phyloP scores from a whole-genome alignment of 2,113 vertebrate species.

The Macroglossus sobrinus region DNA sequence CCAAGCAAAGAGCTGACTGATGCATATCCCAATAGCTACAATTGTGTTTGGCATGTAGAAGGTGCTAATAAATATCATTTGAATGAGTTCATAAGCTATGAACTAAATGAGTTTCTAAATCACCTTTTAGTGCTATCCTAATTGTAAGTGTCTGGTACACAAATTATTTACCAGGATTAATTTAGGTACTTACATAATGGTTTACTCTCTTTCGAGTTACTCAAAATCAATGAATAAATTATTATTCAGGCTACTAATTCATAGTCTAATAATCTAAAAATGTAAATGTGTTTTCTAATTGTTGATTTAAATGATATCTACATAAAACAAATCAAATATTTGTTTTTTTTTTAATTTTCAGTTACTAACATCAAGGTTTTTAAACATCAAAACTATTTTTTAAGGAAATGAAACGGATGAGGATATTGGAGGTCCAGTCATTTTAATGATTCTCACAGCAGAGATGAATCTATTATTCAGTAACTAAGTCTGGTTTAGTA shows the following conservation, averaged over 20 bases:
- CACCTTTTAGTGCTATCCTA: not conserved
- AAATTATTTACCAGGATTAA: not conserved
- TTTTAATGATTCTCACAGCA: not conserved
- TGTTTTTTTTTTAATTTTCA: not conserved
- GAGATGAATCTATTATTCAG: not conserved
- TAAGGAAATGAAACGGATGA: slow-evolving; percentile 18
- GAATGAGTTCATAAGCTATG: not conserved
- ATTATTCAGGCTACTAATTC: not conserved
- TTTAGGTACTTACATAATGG: not conserved
- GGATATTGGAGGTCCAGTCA: not conserved
- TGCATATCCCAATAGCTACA: not conserved
- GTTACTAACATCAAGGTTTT: not conserved
- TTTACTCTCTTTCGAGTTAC: not conserved
- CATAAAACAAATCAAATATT: slow-evolving; percentile 25
- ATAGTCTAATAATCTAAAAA: slow-evolving; percentile 7
- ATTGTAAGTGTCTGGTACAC: not conserved
- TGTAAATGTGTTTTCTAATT: not conserved
- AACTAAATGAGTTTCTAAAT: not conserved
- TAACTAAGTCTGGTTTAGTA: not conserved
- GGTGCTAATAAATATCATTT: not conserved
- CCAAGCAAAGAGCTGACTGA: not conserved
- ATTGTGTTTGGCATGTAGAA: not conserved
- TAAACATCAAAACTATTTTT: slow-evolving; percentile 31
- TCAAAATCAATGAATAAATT: not conserved
- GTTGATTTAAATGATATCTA: slow-evolving; percentile 11